phyloP scores from a whole-genome alignment of 2,888 invertebrate genomes.

The Cephonodes hylas region DNA sequence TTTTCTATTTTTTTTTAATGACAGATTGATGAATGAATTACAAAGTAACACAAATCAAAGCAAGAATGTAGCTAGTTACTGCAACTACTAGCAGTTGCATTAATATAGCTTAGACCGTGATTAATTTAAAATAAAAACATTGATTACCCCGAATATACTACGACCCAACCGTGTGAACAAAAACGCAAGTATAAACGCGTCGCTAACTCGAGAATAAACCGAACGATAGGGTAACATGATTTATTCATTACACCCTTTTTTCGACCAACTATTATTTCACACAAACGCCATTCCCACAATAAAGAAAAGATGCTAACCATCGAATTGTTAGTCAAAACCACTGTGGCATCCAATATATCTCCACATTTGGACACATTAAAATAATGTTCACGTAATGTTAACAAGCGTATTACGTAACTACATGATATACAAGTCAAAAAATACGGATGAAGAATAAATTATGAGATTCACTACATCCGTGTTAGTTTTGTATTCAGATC shows the following conservation, averaged over 20 bases:
- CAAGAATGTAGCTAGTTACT: no score
- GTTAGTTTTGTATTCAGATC: background rate
- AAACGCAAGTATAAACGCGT: background rate
- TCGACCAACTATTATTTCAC: background rate
- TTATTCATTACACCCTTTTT: slow-evolving; percentile 5
- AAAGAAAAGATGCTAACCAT: background rate
- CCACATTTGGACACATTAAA: background rate
- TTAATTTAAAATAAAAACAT: no score
- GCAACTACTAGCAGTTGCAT: no score
- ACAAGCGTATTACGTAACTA: slow-evolving; percentile 7
- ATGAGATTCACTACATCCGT: background rate
- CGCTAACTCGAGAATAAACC: background rate
- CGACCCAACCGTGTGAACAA: no score
- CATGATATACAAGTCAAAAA: slow-evolving; percentile 5
- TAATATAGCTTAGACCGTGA: no score
- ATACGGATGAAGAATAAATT: slow-evolving; percentile 2
- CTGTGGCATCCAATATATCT: background rate
- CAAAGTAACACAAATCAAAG: no score
- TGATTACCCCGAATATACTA: no score
- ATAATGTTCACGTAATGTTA: background rate
- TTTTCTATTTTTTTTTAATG: no score
- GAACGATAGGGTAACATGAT: background rate
- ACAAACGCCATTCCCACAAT: background rate
- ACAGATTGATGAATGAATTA: no score
- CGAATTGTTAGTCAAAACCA: slow-evolving; percentile 3